Evolutionary conservation across 2,113 vertebrate species (phyloP).

Genomic region (Catharus minimus): DNA sequence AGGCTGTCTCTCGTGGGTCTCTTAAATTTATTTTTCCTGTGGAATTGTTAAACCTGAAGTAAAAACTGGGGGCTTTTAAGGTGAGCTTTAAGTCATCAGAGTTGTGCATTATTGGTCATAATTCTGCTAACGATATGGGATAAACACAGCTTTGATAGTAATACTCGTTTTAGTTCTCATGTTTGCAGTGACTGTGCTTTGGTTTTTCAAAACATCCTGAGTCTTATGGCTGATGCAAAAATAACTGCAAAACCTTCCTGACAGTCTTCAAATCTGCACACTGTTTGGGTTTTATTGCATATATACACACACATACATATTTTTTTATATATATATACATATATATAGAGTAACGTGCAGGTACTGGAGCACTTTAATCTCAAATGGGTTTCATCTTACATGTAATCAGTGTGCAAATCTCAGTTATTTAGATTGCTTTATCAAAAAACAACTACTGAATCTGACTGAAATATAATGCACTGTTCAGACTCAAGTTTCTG

Average conservation of each 20-base stretch:
- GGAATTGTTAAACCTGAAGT: not conserved
- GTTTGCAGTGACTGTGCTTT: not conserved
- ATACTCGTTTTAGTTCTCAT: not conserved
- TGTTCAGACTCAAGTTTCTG: not conserved
- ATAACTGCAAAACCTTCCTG: not conserved
- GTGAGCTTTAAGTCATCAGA: not conserved
- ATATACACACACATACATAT: too few relatives aligned
- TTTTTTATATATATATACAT: too few relatives aligned
- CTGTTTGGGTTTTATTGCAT: not conserved
- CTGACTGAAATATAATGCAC: not conserved
- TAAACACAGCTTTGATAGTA: not conserved
- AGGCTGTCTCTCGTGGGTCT: not conserved
- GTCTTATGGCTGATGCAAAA: not conserved
- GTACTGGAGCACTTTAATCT: constrained; percentile 12
- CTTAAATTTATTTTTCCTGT: not conserved
- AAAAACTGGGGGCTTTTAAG: not conserved
- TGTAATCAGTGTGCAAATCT: not conserved
- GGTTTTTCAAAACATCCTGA: not conserved
- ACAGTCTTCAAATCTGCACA: not conserved
- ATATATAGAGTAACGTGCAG: not conserved
- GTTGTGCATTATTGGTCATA: not conserved
- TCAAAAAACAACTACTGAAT: not conserved
- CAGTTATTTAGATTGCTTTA: not conserved
- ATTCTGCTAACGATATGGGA: not conserved
- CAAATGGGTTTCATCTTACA: not conserved